Evolutionary conservation across 2,888 invertebrate genomes (phyloP).

Genomic region (Crocallis elinguaria): DNA sequence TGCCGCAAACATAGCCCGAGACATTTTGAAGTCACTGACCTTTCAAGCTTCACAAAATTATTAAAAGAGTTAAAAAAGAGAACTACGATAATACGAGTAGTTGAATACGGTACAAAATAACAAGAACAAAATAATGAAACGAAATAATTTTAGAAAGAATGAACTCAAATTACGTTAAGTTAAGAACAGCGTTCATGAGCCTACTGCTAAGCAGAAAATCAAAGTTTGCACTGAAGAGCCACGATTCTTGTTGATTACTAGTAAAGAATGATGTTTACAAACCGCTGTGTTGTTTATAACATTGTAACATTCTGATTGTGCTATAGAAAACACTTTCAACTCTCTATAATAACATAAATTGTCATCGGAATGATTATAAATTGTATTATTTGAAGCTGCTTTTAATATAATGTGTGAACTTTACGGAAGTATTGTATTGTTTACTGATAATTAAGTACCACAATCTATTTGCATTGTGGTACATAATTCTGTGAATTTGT

Average conservation of each 20-base stretch:
- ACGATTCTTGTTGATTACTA: conserved; percentile 47
- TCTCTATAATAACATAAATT: conserved; percentile 33
- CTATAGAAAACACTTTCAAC: conserved; percentile 41
- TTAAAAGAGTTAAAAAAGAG: too few relatives aligned
- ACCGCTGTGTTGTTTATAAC: conserved; percentile 61
- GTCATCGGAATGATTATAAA: conserved; percentile 4
- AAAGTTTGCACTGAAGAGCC: conserved; percentile 54
- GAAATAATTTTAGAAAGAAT: not conserved
- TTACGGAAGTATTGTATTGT: too few relatives aligned
- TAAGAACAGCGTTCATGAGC: too few relatives aligned
- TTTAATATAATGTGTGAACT: too few relatives aligned
- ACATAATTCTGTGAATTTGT: too few relatives aligned
- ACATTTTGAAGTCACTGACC: conserved; percentile 31
- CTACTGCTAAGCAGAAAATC: conserved; percentile 55
- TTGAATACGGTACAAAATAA: too few relatives aligned
- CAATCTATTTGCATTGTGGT: too few relatives aligned
- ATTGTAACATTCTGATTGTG: conserved; percentile 59
- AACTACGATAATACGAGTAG: too few relatives aligned
- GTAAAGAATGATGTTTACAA: conserved; percentile 69
- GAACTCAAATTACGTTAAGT: conserved; percentile 3
- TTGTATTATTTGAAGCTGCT: not conserved
- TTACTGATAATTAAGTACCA: too few relatives aligned
- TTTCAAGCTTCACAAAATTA: not conserved
- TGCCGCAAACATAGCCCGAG: conserved; percentile 41
- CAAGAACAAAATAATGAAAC: too few relatives aligned